Evolutionary conservation across 1,140 invertebrate genomes (phyloP), one percentile per base, ranked within the genome.

Genomic region (Drosophila insularis): DNA sequence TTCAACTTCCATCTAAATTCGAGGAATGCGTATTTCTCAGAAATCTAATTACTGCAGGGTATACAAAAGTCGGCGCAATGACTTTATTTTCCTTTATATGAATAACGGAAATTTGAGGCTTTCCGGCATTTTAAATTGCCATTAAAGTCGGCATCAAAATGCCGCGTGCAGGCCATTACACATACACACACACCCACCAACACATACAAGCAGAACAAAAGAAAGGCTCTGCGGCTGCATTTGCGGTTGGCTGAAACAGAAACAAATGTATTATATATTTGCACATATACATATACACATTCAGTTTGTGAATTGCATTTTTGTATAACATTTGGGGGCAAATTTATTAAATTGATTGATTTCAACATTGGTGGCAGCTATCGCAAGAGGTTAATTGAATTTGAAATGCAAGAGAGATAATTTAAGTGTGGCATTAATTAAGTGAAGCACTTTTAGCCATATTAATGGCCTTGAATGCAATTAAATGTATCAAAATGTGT

Each of bases 81-180:
- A 27, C 27, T 1, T 27, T 27, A 27, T 27, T 27, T 27, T 6
- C 4, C 27, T 0, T 84, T 78, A 64, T 80, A 89, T 82, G 80
- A 89, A 80, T 78, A 84, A 80, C 84, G 84, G 84, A 89, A 89
- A 89, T 89, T 89, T 89, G 84, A 80, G 84, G 84, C 68, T 80
- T 89, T 89, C 84, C 84, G 84, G 67, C 84, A 84, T 89, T 89
- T 89, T 74, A 89, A 89, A 89, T 89, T 66, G 84, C 80, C 80
- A 89, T 89, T 87, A 89, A 87, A 87, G 81, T 54, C 27, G 27
- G 23, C 31, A 17, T 46, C 40, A 17, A 14, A 55, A 35, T 53
- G 39, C 13, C 43, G 46, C 60, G 46, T 64, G 58, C 39, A 46
- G 55, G 50, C 68, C 78, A 78, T 78, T 80, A 69, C 67, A 63